Base-by-base conservation (phyloP, 2,797 vertebrate genomes). In the Macroramphosus scolopax region DNA sequence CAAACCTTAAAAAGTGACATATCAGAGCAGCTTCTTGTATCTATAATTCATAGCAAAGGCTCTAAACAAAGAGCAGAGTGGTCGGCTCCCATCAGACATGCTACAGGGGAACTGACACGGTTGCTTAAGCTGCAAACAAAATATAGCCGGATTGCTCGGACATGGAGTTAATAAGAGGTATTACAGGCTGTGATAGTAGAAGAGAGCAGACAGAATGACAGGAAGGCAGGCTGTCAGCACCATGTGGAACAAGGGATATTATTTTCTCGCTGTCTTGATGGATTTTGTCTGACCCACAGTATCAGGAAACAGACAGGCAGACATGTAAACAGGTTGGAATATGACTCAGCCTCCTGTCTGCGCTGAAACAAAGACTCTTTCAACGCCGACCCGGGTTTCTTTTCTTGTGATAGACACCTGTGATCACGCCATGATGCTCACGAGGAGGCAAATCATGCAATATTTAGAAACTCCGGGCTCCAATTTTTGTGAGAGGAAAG, bases 11-110 rank as follows among this genome's bases (percentile, higher is more conserved):
- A 81, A 73, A 56, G 48, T 69, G 71, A 77, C 73, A 81, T 65
- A 75, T 74, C 51, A 24, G 56, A 65, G 64, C 50, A 36, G 68
- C 71, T 75, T 75, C 63, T 73, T 64, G 61, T 49, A 83, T 88
- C 77, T 77, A 88, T 85, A 83, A 90, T 88, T 88, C 75, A 88
- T 81, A 72, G 53, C 46, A 24, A 46, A 41, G 47, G 35, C 66
- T 71, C 64, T 63, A 81, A 78, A 84, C 78, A 87, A 80, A 86
- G 78, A 82, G 72, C 63, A 39, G 67, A 68, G 68, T 50, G 64
- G 68, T 65, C 30, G 22, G 61, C 63, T 77, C 71, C 65, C 60
- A 80, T 72, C 51, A 59, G 51, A 70, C 72, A 56, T 31, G 57
- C 63, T 55, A 59, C 70, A 32, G 72, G 47, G 60, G 56, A 75